Conservation (phyloP, 2,888 invertebrate species). For the Tubulanus polymorphus region DNA sequence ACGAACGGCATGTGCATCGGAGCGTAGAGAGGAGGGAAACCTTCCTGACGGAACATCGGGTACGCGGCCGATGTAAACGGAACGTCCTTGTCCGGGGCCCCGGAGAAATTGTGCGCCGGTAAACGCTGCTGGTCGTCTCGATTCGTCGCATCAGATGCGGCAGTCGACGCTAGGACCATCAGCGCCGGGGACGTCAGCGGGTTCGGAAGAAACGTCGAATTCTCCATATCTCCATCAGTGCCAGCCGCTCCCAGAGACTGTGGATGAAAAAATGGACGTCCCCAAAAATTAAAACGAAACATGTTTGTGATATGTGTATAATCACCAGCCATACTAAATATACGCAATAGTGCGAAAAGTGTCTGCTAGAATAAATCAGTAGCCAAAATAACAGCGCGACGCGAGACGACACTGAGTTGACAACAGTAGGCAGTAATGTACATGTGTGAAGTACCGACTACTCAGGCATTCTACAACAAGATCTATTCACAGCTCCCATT, state of each 20-base stretch:
- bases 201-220: slow-evolving; percentile 37
- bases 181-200: slow-evolving; percentile 40
- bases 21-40: slow-evolving; percentile 41
- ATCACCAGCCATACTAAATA: neutral
- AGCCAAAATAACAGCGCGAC: neutral
- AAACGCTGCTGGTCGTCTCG: slow-evolving; percentile 32
- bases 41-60: slow-evolving; percentile 41
- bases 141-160: slow-evolving; percentile 29
- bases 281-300: slow-evolving; percentile 49
- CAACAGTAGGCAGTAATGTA: neutral
- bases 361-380: neutral
- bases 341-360: neutral
- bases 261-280: slow-evolving; percentile 36
- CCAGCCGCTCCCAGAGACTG: slow-evolving; percentile 24
- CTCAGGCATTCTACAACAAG: too few relatives aligned
- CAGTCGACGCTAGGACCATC: slow-evolving; percentile 44
- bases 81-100: slow-evolving; percentile 26
- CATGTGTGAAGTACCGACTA: neutral
- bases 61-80: slow-evolving; percentile 29
- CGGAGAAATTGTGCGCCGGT: slow-evolving; percentile 26
- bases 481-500: too few relatives aligned
- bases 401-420: neutral
- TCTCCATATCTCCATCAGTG: slow-evolving; percentile 32
- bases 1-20: slow-evolving; percentile 34
- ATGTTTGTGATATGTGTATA: slow-evolving; percentile 16